Evolutionary conservation across 2,888 invertebrate genomes (phyloP).

Genomic region (Napeogenes sylphis): DNA sequence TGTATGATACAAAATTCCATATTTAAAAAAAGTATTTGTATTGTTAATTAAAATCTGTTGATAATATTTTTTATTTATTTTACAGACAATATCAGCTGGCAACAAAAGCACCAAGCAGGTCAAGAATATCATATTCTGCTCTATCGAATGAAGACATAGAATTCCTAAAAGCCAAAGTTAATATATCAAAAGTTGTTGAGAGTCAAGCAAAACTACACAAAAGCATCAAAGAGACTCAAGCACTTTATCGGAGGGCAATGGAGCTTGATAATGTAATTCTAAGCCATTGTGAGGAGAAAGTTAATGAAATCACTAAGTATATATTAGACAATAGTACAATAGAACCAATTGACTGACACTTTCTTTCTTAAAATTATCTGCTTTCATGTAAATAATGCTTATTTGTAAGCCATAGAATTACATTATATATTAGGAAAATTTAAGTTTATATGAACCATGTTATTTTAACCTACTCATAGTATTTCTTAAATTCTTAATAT

Average conservation of each 20-base stretch:
- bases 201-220: slow-evolving; percentile 56
- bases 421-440: neutral
- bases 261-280: slow-evolving; percentile 56
- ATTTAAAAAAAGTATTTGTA: no score
- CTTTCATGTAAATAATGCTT: no score
- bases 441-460: neutral
- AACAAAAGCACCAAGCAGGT: slow-evolving; percentile 47
- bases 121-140: slow-evolving; percentile 56
- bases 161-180: slow-evolving; percentile 62
- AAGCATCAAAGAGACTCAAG: slow-evolving; percentile 48
- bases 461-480: neutral
- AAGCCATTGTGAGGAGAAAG: slow-evolving; percentile 48
- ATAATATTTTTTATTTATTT: slow-evolving; percentile 19
- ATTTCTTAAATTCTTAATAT: neutral
- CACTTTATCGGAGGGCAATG: slow-evolving; percentile 45
- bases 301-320: slow-evolving; percentile 54
- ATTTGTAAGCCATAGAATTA: neutral
- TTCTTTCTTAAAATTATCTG: neutral
- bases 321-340: slow-evolving; percentile 63
- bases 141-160: slow-evolving; percentile 66
- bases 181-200: slow-evolving; percentile 57
- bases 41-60: no score
- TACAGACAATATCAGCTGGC: slow-evolving; percentile 62
- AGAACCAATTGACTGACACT: slow-evolving; percentile 37
- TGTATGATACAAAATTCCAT: no score